A percentile compares a stretch with the other conserved stretches of the same genome.
Evolutionary conservation across 2,797 vertebrate species (phyloP).

Genomic region (Chanos chanos): DNA sequence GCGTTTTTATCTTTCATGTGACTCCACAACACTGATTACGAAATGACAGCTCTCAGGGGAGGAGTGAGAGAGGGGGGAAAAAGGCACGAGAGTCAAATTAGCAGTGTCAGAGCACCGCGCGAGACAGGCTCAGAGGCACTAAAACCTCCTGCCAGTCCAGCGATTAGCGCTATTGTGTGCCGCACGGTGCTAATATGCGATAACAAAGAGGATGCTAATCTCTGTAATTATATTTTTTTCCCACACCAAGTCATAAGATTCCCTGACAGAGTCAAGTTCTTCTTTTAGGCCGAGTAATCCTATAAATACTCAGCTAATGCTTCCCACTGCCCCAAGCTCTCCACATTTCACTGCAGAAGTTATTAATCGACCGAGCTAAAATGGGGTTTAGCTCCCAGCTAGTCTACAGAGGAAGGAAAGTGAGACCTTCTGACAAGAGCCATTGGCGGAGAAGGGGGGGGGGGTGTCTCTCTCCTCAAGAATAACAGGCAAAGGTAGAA

Average conservation of each 20-base stretch:
- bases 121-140: neutral
- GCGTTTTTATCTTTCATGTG: neutral
- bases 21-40: neutral
- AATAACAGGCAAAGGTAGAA: too few species aligned
- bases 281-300: slow-evolving; percentile 32
- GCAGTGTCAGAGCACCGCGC: slow-evolving; percentile 2
- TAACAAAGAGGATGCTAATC: slow-evolving; percentile 28
- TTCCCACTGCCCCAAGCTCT: slow-evolving; percentile 49
- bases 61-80: neutral
- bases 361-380: slow-evolving; percentile 65
- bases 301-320: slow-evolving; percentile 50
- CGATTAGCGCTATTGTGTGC: slow-evolving; percentile 19
- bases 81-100: neutral
- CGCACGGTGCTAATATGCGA: slow-evolving; percentile 12
- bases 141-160: neutral
- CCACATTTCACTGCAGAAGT: slow-evolving; percentile 48
- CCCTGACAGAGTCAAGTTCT: slow-evolving; percentile 2
- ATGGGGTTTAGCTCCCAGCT: slow-evolving; percentile 49
- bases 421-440: slow-evolving; percentile 54
- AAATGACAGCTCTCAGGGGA: neutral
- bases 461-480: too few species aligned
- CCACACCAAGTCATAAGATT: neutral
- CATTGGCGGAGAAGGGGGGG: too few species aligned
- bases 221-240: slow-evolving; percentile 13
- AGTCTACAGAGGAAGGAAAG: slow-evolving; percentile 53